A percentile compares a stretch with the other conserved stretches of the same genome.
These are phyloP conservation scores for Congeria kusceri DNA, from an alignment of 2,888 invertebrate genomes.

Conservation along the genomic window DNA sequence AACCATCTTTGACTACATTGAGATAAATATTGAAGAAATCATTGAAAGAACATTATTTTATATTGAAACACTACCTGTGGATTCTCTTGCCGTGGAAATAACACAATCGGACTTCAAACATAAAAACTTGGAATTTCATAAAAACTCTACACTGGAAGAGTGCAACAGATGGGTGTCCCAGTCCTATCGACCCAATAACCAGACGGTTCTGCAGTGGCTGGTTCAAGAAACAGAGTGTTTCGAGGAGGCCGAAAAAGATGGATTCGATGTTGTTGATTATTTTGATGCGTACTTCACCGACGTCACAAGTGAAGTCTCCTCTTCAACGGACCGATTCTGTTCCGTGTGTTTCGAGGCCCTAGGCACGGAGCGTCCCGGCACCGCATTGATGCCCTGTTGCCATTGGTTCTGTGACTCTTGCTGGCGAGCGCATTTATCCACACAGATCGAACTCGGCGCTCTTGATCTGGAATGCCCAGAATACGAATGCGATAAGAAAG, in stretches of 20 bases:
- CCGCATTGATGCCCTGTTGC: slow-evolving; percentile 62
- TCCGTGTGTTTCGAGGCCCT: slow-evolving; percentile 66
- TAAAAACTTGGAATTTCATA: no score
- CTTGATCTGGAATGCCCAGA: slow-evolving; percentile 62
- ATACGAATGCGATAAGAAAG: slow-evolving; percentile 56
- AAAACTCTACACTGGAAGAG: slow-evolving; percentile 19
- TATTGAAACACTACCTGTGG: slow-evolving; percentile 59
- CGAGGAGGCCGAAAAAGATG: slow-evolving; percentile 7
- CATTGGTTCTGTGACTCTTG: slow-evolving; percentile 75
- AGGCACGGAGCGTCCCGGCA: slow-evolving; percentile 35
- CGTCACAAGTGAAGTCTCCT: slow-evolving; percentile 31
- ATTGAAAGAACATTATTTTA: slow-evolving; percentile 58
- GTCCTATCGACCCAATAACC: slow-evolving; percentile 32
- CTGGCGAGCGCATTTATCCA: slow-evolving; percentile 65
- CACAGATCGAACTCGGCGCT: slow-evolving; percentile 44
- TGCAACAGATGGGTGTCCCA: slow-evolving; percentile 34
- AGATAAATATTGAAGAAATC: slow-evolving; percentile 61
- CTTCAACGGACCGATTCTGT: slow-evolving; percentile 51
- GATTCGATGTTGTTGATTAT: slow-evolving; percentile 20
- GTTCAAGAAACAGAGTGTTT: not conserved
- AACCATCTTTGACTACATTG: slow-evolving; percentile 66
- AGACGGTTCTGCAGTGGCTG: slow-evolving; percentile 12
- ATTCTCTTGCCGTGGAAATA: slow-evolving; percentile 25
- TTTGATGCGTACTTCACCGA: slow-evolving; percentile 18
- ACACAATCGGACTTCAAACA: slow-evolving; percentile 11